phyloP scores from a whole-genome alignment of 1,140 invertebrate species.

The Capitella teleta region DNA sequence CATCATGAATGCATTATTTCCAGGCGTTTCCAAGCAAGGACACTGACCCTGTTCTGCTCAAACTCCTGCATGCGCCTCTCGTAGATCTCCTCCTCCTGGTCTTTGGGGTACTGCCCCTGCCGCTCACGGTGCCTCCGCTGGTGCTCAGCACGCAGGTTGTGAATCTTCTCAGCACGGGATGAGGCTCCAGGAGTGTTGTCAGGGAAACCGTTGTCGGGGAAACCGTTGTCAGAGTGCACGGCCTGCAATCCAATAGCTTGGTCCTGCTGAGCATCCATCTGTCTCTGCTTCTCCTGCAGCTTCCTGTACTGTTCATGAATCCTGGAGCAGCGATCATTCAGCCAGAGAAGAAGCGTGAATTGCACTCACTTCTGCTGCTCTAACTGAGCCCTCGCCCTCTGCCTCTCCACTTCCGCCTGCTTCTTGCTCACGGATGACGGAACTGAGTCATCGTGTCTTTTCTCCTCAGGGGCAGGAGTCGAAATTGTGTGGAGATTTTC shows the following conservation, averaged over 20 bases:
- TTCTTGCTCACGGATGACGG: no score
- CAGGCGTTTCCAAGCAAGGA: neutral
- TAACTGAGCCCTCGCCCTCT: no score
- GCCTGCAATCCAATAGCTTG: neutral
- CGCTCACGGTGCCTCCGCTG: conserved; percentile 47
- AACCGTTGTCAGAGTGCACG: neutral
- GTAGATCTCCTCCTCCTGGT: conserved; percentile 22
- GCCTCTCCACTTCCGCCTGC: no score
- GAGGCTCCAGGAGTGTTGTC: conserved; percentile 14
- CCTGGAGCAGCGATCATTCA: conserved; percentile 12
- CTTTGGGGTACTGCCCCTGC: conserved; percentile 41
- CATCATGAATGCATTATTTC: neutral
- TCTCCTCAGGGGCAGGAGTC: neutral
- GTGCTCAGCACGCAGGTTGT: conserved; percentile 46
- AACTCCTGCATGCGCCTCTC: neutral
- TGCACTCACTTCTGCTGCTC: conserved; percentile 16
- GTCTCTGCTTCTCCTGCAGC: conserved; percentile 34
- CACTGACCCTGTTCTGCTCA: neutral
- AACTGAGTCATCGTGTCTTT: neutral
- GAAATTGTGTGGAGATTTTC: neutral
- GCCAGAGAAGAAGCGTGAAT: conserved; percentile 4
- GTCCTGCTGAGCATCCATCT: conserved; percentile 11
- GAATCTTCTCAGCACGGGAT: conserved; percentile 45
- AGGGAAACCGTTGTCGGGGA: neutral
- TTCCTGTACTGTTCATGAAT: conserved; percentile 44